These are phyloP conservation scores for Campylomormyrus numenius DNA, from an alignment of 2,113 vertebrate genomes.

Conservation along the genomic window DNA sequence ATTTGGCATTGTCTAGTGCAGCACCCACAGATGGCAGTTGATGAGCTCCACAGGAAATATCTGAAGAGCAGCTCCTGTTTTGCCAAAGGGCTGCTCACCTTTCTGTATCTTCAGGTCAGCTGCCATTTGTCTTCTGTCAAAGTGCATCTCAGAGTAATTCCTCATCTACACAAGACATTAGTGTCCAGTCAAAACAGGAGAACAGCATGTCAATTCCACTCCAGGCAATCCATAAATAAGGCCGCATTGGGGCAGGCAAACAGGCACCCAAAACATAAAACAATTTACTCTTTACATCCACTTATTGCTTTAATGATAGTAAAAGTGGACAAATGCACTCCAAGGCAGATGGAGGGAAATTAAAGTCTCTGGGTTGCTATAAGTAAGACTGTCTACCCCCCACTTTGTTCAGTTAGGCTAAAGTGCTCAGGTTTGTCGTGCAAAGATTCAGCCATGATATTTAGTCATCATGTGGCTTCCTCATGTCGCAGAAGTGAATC, in stretches of 20 bases:
- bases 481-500: background rate
- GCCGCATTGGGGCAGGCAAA: slow-evolving; percentile 23
- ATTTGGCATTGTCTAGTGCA: slow-evolving; percentile 1
- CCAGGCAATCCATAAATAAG: slow-evolving; percentile 43
- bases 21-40: slow-evolving; percentile 8
- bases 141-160: slow-evolving; percentile 39
- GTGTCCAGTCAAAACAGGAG: slow-evolving; percentile 40
- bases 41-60: slow-evolving; percentile 28
- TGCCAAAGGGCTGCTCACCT: slow-evolving; percentile 49
- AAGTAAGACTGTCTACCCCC: background rate
- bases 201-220: slow-evolving; percentile 41
- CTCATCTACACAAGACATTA: slow-evolving; percentile 36
- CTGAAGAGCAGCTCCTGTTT: slow-evolving; percentile 31
- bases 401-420: background rate
- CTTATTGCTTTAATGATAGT: slow-evolving; percentile 27
- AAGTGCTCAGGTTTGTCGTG: background rate
- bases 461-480: background rate
- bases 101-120: slow-evolving; percentile 45
- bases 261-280: slow-evolving; percentile 36
- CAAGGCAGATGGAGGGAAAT: slow-evolving; percentile 10
- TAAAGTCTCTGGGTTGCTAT: background rate
- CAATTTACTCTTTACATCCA: slow-evolving; percentile 32
- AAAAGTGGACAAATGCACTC: background rate
- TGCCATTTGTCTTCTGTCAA: slow-evolving; percentile 58
- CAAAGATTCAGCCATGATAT: background rate